Conservation (phyloP, 2,797 vertebrate species). For the Falco berigora region DNA sequence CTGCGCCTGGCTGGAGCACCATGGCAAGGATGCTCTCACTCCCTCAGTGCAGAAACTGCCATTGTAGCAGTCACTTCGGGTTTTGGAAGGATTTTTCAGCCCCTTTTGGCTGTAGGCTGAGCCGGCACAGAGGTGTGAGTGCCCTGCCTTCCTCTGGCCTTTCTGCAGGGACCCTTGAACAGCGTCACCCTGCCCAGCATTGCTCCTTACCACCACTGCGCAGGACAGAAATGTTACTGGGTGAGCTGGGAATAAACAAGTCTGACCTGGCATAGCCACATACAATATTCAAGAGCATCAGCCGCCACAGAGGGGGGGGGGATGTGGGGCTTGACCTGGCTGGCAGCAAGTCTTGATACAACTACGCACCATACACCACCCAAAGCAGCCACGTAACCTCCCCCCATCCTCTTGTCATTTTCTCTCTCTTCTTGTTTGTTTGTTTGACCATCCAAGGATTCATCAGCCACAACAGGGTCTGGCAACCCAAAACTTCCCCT, state of each 20-base stretch:
- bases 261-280: rapidly evolving
- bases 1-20: neutral
- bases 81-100: neutral
- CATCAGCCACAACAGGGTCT: neutral
- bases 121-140: neutral
- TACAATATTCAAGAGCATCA: neutral
- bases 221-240: neutral
- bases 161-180: neutral
- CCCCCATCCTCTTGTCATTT: neutral
- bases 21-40: neutral
- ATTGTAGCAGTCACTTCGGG: rapidly evolving
- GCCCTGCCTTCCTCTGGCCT: neutral
- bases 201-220: neutral
- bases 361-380: neutral
- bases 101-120: neutral
- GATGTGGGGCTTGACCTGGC: neutral
- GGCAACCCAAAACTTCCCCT: constrained; percentile 39
- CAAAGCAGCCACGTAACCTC: rapidly evolving
- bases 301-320: rapidly evolving
- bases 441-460: neutral
- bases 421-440: neutral
- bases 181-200: neutral
- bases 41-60: neutral
- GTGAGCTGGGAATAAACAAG: neutral
- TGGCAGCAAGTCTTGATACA: neutral